Evolutionary conservation across 2,888 invertebrate species (phyloP).

Genomic region (Lumbricus terrestris): DNA sequence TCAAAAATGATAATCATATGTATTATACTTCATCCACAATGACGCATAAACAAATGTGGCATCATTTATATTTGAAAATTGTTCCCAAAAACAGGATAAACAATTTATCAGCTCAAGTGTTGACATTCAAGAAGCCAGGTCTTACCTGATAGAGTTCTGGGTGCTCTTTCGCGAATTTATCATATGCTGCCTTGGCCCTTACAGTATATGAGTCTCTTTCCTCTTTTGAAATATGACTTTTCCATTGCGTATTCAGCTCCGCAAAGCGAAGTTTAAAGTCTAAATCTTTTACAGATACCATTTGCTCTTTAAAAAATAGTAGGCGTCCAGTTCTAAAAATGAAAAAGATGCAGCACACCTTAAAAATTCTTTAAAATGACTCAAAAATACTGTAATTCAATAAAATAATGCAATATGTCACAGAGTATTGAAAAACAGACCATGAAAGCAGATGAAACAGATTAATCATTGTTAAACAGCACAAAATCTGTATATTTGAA

Average conservation of each 20-base stretch:
- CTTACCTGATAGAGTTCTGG: not conserved
- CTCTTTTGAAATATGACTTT: not conserved
- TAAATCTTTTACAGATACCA: not conserved
- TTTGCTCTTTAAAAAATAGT: not conserved
- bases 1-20: not conserved
- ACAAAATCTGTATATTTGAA: not conserved
- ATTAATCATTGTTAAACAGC: too few species aligned
- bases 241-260: not conserved
- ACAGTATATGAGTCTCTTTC: not conserved
- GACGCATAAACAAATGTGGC: not conserved
- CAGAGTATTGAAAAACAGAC: too few species aligned
- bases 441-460: too few species aligned
- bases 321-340: not conserved
- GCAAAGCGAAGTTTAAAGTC: conserved; percentile 3
- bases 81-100: not conserved
- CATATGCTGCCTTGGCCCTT: not conserved
- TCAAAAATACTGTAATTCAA: too few species aligned
- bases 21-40: too few species aligned
- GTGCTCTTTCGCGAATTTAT: not conserved
- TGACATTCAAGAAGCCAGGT: not conserved
- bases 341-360: not conserved
- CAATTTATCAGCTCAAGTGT: not conserved
- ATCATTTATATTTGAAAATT: not conserved
- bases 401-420: not conserved
- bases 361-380: not conserved